Evolutionary conservation across 2,113 vertebrate genomes (phyloP).

Genomic region (Seriola quinqueradiata): DNA sequence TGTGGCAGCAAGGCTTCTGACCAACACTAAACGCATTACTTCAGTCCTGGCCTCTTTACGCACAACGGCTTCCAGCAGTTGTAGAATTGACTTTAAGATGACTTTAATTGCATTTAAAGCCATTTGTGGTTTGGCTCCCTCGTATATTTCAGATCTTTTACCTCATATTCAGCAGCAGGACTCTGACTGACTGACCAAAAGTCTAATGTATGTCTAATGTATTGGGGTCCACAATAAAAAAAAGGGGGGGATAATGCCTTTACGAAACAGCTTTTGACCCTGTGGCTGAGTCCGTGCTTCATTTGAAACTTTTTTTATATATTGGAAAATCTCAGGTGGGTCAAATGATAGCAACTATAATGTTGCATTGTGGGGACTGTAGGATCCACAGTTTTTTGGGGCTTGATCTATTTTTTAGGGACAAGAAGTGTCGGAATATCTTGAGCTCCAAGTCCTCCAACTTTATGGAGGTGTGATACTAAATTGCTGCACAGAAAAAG

Average conservation of each 20-base stretch:
- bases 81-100: slow-evolving; percentile 57
- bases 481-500: neutral
- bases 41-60: slow-evolving; percentile 54
- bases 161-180: slow-evolving; percentile 50
- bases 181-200: slow-evolving; percentile 48
- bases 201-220: slow-evolving; percentile 17
- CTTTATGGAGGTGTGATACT: neutral
- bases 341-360: too few relatives aligned
- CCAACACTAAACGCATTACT: slow-evolving; percentile 59
- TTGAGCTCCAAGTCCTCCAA: neutral
- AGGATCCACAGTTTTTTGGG: neutral
- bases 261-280: neutral
- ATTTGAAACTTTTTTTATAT: neutral
- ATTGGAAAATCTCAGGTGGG: neutral
- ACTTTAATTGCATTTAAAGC: slow-evolving; percentile 69
- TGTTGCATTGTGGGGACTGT: neutral
- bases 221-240: slow-evolving; percentile 16
- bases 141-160: slow-evolving; percentile 43
- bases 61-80: slow-evolving; percentile 57
- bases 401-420: neutral
- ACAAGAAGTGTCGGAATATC: neutral
- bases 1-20: slow-evolving; percentile 55
- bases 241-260: neutral
- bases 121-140: slow-evolving; percentile 65
- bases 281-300: neutral